Evolutionary conservation across 2,888 invertebrate genomes (phyloP).

Genomic region (Ochropacha duplaris): DNA sequence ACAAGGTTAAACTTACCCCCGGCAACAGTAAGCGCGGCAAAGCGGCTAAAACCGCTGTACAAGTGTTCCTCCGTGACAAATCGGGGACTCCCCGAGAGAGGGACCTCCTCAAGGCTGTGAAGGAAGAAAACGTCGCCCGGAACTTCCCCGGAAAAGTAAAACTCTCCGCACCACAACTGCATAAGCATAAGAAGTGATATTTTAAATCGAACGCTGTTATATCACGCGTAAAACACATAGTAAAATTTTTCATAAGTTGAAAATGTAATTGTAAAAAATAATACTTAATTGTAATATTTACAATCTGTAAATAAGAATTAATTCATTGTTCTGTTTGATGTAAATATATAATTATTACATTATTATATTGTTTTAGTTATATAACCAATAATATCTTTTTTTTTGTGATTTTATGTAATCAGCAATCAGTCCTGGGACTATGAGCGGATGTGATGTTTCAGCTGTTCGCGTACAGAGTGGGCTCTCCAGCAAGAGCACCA

Average conservation of each 20-base stretch:
- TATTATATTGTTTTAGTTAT: neutral
- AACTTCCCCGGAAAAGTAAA: conserved; percentile 99
- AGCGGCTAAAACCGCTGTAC: conserved; percentile 95
- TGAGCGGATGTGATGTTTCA: no score
- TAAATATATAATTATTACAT: conserved; percentile 3
- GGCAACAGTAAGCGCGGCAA: conserved; percentile 97
- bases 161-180: conserved; percentile 92
- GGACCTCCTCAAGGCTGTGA: conserved; percentile 95
- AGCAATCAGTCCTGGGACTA: no score
- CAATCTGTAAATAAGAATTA: neutral
- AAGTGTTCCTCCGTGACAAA: conserved; percentile 94
- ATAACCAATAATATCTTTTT: no score
- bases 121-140: conserved; percentile 95
- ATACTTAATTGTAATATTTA: neutral
- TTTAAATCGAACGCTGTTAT: no score
- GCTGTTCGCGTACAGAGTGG: no score
- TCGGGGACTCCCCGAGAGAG: conserved; percentile 89
- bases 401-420: no score
- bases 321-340: neutral
- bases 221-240: no score
- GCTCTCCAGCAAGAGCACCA: no score
- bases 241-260: neutral
- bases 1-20: conserved; percentile 96
- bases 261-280: no score
- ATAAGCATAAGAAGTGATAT: conserved; percentile 84